Base-by-base conservation (phyloP, 1,140 invertebrate species). In the Theocolax elegans region DNA sequence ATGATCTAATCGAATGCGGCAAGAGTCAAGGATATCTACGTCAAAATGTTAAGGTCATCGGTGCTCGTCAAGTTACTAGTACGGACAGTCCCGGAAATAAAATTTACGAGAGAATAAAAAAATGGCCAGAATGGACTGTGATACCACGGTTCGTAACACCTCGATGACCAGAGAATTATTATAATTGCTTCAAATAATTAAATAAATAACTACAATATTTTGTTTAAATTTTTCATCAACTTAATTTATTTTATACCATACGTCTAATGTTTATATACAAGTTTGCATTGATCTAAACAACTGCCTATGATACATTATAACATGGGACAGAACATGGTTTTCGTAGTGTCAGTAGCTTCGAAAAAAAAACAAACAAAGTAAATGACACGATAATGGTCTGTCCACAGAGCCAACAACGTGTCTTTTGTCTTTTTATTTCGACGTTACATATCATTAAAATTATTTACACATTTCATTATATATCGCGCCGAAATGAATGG, bases 1-100 rank as follows among this genome's bases (percentile, higher is more conserved):
- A 89, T 70, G 81, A 87, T 17, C 84, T 93, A 1, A 80, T 93
- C 2, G 71, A 81, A 31, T 93, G 91, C 77, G 91, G 90, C 0
- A 88, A 91, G 1, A 77, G 87, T 2, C 31, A 85, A 27, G 88
- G 87, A 19, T 87, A 90, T 71, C 73, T 92, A 19, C 81, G 85
- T 38, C 70, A 79, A 3, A 82, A 89, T 72, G 92, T 91, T 71
- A 87, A 87, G 35, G 76, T 93, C 12, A 81, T 91, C 10, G 91
- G 85, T 0, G 91, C 87, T 17, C 85, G 87, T 35, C 91, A 93
- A 80, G 87, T 91, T 0, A 82, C 80, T 2, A 75, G 77, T 15
- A 91, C 89, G 0, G 74, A 82, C 35, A 92, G 91, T 79, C 91
- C 91, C 1, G 92, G 92, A 6, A 75, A 86, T 31, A 84, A 86